Base-by-base conservation (phyloP, 2,797 vertebrate genomes). In the Poeciliopsis infans region DNA sequence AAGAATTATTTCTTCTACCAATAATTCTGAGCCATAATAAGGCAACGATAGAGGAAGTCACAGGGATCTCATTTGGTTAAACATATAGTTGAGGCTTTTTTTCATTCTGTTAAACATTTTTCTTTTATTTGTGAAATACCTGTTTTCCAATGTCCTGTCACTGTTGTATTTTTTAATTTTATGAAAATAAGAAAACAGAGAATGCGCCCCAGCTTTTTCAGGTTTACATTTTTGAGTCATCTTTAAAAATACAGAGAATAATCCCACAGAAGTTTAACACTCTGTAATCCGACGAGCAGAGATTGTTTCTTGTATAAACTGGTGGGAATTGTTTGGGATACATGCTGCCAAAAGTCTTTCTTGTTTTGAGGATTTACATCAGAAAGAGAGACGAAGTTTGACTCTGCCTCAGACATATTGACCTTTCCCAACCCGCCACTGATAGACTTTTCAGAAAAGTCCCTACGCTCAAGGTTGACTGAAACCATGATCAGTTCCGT, bases 401-500 rank as follows among this genome's bases (percentile, higher is more conserved):
- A 33, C 78, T 59, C 74, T 28, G 75, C 72, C 75, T 86, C 69
- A 1, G 16, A 89, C 61, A 84, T 28, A 72, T 78, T 79, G 71
- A 53, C 33, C 81, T 79, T 78, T 79, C 59, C 47, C 74, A 79
- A 74, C 57, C 72, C 10, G 57, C 71, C 41, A 43, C 76, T 78
- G 64, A 72, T 72, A 61, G 83, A 83, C 82, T 85, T 85, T 88
- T 81, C 83, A 83, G 85, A 80, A 74, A 84, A 83, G 83, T 81
- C 75, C 57, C 76, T 82, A 79, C 76, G 79, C 55, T 69, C 80
- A 66, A 80, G 59, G 83, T 79, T 41, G 85, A 75, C 83, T 87
- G 86, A 81, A 87, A 72, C 79, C n/a, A 18, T 77, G 83, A 87
- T 89, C 85, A 76, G 87, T 88, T 69, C 76, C 79, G 78, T 84